These are phyloP conservation scores for Oceanites oceanicus DNA, from an alignment of 2,113 vertebrate genomes.

Conservation along the genomic window DNA sequence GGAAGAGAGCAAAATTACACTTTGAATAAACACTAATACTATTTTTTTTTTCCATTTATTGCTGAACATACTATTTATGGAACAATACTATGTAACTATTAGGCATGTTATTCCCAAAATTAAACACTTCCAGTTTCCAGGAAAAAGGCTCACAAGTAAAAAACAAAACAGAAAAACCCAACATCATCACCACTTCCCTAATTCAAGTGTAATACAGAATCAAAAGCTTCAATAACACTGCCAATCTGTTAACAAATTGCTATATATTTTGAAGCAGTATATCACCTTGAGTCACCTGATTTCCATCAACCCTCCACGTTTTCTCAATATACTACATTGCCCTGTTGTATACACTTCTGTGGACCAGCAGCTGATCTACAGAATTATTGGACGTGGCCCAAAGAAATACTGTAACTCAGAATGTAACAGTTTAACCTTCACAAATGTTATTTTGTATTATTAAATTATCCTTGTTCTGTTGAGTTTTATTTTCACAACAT, in stretches of 20 bases:
- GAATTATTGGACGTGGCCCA: neutral
- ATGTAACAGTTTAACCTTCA: neutral
- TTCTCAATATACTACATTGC: neutral
- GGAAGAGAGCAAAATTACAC: conserved; percentile 51
- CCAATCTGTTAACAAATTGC: neutral
- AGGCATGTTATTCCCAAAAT: neutral
- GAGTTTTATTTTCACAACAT: neutral
- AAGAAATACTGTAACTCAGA: neutral
- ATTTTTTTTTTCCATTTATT: neutral
- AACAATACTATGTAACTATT: neutral
- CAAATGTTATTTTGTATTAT: neutral
- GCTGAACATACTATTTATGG: neutral
- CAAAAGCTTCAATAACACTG: neutral
- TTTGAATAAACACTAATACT: neutral
- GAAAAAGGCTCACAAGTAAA: neutral
- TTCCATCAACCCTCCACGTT: neutral
- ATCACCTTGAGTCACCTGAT: neutral
- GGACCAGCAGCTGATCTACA: neutral
- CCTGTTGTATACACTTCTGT: too few relatives aligned
- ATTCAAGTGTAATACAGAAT: neutral
- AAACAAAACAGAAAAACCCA: neutral
- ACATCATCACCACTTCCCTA: neutral
- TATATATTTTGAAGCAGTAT: neutral
- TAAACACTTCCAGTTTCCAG: neutral
- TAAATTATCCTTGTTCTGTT: neutral